Evolutionary conservation across 2,888 invertebrate genomes (phyloP), one percentile per base, ranked within the genome.

Genomic region (Acanthosepion pharaonis): DNA sequence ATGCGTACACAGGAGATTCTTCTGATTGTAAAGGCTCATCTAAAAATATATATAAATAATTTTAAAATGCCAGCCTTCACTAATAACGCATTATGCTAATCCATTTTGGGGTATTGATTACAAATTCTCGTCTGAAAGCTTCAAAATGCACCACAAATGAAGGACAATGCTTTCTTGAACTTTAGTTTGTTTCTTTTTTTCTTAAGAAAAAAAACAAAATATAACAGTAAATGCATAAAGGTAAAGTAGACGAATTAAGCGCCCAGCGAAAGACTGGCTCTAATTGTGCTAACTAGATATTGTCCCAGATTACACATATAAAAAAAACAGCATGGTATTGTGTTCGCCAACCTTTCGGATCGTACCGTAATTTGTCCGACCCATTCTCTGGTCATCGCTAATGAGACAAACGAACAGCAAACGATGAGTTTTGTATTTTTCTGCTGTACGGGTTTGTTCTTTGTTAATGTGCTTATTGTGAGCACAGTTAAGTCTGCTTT

Each of bases 381-480:
- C 78, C 78, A 78, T 78, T 78, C 78, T 9, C n/a, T 33, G 78
- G 78, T 78, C 78, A 78, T 78, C 78, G 18, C 78, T 78, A 78
- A 78, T 78, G 78, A 78, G 78, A 78, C 78, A 78, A 78, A 78
- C 78, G 78, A n/a, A 78, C 33, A 23, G 78, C n/a, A 78, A 78
- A 78, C 78, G 78, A 78, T 78, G 78, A 33, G 78, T 11, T n/a
- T 78, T 78, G n/a, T 78, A 78, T 78, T 78, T 78, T 78, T 78
- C n/a, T 78, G 33, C 78, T 8, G 33, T 15, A 78, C n/a, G 78
- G n/a, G n/a, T n/a, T 78, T 9, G n/a, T n/a, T 78, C 78, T 18
- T 78, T 78, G 78, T 78, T 78, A 78, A 78, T 78, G 78, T 78
- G 78, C n/a, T 78, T 78, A 78, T 78, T 78, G 78, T 78, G n/a